Base-by-base conservation (phyloP, 1,140 invertebrate genomes). In the Acyrthosiphon pisum region DNA sequence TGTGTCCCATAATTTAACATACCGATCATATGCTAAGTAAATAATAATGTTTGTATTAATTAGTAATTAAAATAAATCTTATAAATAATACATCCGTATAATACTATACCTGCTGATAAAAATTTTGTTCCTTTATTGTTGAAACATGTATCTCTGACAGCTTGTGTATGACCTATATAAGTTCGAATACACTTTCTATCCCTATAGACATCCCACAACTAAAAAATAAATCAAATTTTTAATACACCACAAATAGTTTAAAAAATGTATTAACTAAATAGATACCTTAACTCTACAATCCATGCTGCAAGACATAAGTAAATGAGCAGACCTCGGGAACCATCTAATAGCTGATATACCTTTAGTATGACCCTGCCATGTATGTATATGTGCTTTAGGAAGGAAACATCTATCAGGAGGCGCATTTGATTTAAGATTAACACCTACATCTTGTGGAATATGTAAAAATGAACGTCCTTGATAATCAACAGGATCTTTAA, bases 191-290 rank as follows among this genome's bases (percentile, higher is more conserved):
- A 99, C 92, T 98, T 96, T 94, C 99, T 96, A 89, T 99, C 98
- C 94, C 99, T 99, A 95, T 99, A 99, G 0, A 99, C 99, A 96
- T 99, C 99, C 99, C 99, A 99, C 48, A 99, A 96, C 97, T 98
- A 94, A 81, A 95, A 95, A 94, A 92, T 18, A 48, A 7, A 41
- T 26, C 26, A 84, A 30, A 37, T 48, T 37, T 93, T 60, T 26
- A 76, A 44, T 35, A 46, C 18, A n/a, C 30, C n/a, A n/a, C 11
- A 41, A 48, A 44, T 3, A 89, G 14, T 56, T 93, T 20, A 56
- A 60, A 53, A 89, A 94, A 94, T 93, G 94, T 93, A 94, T 94
- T n/a, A 22, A 50, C 22, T 4, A 76, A 48, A 94, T 60, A 93
- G 94, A 88, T 95, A 98, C 97, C 96, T 99, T 99, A 50, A 99